Percentiles rank a stretch among this genome's conserved stretches.
Conservation (phyloP, 2,113 vertebrate genomes). For the Axis porcinus region DNA sequence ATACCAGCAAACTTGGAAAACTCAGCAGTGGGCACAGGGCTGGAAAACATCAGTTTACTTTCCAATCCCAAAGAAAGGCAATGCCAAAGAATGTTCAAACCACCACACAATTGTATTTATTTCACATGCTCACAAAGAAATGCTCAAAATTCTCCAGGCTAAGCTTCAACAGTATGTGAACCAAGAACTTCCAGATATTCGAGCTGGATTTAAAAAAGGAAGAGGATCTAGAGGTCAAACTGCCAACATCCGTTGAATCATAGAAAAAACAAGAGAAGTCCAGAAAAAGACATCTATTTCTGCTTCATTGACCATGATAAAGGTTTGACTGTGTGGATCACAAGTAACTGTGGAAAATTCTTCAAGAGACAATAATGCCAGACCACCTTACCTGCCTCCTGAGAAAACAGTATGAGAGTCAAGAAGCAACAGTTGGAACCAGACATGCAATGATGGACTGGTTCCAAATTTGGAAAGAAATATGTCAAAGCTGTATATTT, state of each 20-base stretch:
- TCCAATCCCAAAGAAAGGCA: not conserved
- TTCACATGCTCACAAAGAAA: not conserved
- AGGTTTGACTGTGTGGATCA: not conserved
- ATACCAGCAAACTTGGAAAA: not conserved
- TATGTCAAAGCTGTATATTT: not conserved
- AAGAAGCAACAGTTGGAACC: not conserved
- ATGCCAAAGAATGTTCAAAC: not conserved
- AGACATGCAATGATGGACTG: not conserved
- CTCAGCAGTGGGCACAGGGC: not conserved
- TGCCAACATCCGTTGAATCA: not conserved
- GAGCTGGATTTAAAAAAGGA: not conserved
- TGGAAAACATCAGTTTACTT: not conserved
- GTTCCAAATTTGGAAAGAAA: not conserved
- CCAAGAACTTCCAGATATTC: not conserved
- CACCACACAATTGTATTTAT: not conserved
- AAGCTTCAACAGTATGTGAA: not conserved
- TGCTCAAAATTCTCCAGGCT: not conserved
- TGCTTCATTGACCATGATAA: not conserved
- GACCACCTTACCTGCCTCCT: not conserved
- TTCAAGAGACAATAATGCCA: not conserved
- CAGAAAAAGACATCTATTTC: not conserved
- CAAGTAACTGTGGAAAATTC: not conserved
- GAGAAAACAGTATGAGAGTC: not conserved
- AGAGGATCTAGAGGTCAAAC: not conserved
- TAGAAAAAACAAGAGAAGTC: not conserved